A percentile compares a stretch with the other conserved stretches of the same genome.
phyloP scores from a whole-genome alignment of 1,140 invertebrate species.

The Leptoteleia sp. region DNA sequence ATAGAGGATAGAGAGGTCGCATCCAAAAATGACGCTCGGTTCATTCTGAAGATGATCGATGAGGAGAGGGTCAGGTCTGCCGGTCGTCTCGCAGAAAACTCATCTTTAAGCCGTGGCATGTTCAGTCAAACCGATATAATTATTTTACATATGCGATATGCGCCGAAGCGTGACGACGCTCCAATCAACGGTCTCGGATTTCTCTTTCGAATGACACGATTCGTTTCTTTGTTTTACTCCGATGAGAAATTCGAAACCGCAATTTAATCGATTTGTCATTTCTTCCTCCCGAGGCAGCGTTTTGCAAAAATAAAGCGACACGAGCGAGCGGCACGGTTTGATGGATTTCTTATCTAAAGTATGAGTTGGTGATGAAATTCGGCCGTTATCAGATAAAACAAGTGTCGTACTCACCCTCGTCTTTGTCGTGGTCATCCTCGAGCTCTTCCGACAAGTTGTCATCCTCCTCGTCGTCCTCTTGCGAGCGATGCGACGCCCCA shows the following conservation, averaged over 20 bases:
- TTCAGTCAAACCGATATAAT: conserved; percentile 79
- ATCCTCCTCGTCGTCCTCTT: conserved; percentile 88
- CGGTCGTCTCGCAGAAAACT: conserved; percentile 73
- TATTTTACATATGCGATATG: conserved; percentile 76
- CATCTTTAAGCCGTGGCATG: conserved; percentile 75
- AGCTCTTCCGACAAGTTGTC: conserved; percentile 88
- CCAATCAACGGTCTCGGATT: conserved; percentile 65
- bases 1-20: conserved; percentile 62
- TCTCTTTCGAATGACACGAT: conserved; percentile 57
- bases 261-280: conserved; percentile 62
- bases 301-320: conserved; percentile 25
- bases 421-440: conserved; percentile 92
- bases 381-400: conserved; percentile 36
- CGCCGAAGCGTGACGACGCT: conserved; percentile 64
- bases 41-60: conserved; percentile 79
- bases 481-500: conserved; percentile 83
- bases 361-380: conserved; percentile 17
- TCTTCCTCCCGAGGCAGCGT: conserved; percentile 36
- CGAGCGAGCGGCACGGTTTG: conserved; percentile 1
- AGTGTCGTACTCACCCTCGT: conserved; percentile 85
- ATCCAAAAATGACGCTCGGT: conserved; percentile 71
- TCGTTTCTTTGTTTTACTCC: conserved; percentile 57
- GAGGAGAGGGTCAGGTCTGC: conserved; percentile 76
- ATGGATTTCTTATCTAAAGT: conserved; percentile 45
- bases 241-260: conserved; percentile 53